Percentiles rank a stretch among this genome's conserved stretches.
Conservation (phyloP, 64 coral and sea anemone species). For the Stichodactyla mertensii region DNA sequence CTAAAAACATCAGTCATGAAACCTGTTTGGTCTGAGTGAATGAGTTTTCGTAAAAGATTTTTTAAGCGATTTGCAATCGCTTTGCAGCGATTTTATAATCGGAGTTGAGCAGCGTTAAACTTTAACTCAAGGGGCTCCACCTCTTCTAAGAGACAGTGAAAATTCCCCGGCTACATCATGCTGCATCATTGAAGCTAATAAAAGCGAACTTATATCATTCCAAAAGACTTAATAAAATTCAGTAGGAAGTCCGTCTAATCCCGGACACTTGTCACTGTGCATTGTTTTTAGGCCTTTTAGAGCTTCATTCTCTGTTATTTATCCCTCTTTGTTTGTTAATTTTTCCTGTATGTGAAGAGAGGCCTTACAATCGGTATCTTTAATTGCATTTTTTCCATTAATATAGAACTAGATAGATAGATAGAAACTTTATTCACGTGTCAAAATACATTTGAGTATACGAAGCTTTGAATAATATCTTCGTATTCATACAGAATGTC, state of each 20-base stretch:
- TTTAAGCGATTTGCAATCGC: conserved; percentile 6
- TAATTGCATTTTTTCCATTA: background rate
- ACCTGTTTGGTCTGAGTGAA: conserved; percentile 30
- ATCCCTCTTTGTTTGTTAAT: conserved; percentile 9
- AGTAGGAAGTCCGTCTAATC: background rate
- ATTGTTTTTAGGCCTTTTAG: background rate
- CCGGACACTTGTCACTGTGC: background rate
- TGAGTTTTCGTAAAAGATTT: background rate
- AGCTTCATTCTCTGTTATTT: background rate
- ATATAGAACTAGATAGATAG: too few relatives aligned
- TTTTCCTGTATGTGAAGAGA: background rate
- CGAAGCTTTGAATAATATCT: background rate
- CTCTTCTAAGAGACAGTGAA: background rate
- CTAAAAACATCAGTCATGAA: background rate
- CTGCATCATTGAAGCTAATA: background rate
- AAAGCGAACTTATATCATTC: background rate
- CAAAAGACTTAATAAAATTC: conserved; percentile 17
- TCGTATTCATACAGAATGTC: background rate
- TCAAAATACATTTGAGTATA: background rate
- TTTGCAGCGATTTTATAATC: conserved; percentile 35
- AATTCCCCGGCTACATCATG: background rate
- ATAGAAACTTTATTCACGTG: too few relatives aligned
- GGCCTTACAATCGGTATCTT: background rate
- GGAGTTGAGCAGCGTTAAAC: background rate
- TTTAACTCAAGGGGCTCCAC: too few relatives aligned